phyloP scores from a whole-genome alignment of 2,888 invertebrate genomes.

The Crepidodera aurea region DNA sequence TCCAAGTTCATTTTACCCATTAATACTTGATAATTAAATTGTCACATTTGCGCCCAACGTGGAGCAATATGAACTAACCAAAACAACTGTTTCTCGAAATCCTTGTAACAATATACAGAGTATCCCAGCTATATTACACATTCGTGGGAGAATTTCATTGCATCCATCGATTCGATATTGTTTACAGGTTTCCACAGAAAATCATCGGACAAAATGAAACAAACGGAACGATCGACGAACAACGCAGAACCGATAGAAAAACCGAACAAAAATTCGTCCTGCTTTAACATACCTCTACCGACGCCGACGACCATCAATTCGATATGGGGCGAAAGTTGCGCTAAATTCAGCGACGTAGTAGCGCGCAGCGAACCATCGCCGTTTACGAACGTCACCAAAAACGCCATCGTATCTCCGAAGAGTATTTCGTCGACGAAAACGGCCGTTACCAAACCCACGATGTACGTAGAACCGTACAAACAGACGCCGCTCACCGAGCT shows the following conservation, averaged over 20 bases:
- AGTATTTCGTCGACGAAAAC: conserved; percentile 28
- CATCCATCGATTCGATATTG: too few relatives aligned
- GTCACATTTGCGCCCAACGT: too few relatives aligned
- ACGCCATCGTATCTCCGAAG: conserved; percentile 33
- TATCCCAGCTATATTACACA: too few relatives aligned
- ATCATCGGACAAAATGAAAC: conserved; percentile 38
- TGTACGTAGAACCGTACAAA: conserved; percentile 59
- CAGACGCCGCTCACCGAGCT: conserved; percentile 54
- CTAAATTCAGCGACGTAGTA: conserved; percentile 69
- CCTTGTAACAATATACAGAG: too few relatives aligned
- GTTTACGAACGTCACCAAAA: conserved; percentile 41
- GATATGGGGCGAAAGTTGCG: conserved; percentile 66
- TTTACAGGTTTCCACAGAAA: conserved; percentile 37
- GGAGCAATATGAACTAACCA: too few relatives aligned
- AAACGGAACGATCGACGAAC: conserved; percentile 39
- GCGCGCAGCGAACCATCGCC: conserved; percentile 61
- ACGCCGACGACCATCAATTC: conserved; percentile 54
- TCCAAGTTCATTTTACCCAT: too few relatives aligned
- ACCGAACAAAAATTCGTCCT: conserved; percentile 32
- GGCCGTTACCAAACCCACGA: conserved; percentile 52
- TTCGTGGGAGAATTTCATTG: too few relatives aligned
- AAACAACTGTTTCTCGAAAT: too few relatives aligned
- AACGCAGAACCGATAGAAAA: conserved; percentile 28
- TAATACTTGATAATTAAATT: too few relatives aligned
- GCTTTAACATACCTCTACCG: conserved; percentile 47